A percentile compares a stretch with the other conserved stretches of the same genome.
phyloP scores from a whole-genome alignment of 2,797 vertebrate genomes.

The Scolopax rusticola region DNA sequence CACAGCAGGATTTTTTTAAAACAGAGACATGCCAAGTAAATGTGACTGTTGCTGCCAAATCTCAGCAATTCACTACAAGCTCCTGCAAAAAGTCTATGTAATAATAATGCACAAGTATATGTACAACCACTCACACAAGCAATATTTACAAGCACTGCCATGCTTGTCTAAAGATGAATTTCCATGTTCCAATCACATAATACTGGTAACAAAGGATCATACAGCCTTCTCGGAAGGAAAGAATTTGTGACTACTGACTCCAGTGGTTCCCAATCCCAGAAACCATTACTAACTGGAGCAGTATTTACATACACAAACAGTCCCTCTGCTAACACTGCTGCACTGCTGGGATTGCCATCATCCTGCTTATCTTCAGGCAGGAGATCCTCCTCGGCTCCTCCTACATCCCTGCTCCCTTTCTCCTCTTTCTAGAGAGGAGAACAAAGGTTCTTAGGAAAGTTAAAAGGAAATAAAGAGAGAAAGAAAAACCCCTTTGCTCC shows the following conservation, averaged over 20 bases:
- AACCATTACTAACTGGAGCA: neutral
- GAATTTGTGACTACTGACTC: neutral
- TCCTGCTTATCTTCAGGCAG: neutral
- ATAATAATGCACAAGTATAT: neutral
- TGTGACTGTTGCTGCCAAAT: neutral
- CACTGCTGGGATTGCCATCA: accelerated
- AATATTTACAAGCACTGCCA: neutral
- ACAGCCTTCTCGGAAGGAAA: neutral
- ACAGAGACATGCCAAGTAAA: neutral
- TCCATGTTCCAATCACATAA: neutral
- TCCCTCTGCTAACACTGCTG: neutral
- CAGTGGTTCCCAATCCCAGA: neutral
- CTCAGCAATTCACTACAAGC: neutral
- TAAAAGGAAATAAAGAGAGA: accelerated
- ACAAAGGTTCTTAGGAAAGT: neutral
- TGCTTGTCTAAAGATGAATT: neutral
- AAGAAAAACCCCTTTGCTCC: neutral
- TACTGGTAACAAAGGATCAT: neutral
- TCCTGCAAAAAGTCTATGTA: neutral
- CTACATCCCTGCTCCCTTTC: neutral
- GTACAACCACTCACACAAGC: neutral
- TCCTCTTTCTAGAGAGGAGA: neutral
- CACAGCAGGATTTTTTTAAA: neutral
- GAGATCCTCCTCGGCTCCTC: neutral
- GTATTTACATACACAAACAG: neutral